These are phyloP conservation scores for Aplocera efformata DNA, from an alignment of 2,888 invertebrate species.

Conservation along the genomic window DNA sequence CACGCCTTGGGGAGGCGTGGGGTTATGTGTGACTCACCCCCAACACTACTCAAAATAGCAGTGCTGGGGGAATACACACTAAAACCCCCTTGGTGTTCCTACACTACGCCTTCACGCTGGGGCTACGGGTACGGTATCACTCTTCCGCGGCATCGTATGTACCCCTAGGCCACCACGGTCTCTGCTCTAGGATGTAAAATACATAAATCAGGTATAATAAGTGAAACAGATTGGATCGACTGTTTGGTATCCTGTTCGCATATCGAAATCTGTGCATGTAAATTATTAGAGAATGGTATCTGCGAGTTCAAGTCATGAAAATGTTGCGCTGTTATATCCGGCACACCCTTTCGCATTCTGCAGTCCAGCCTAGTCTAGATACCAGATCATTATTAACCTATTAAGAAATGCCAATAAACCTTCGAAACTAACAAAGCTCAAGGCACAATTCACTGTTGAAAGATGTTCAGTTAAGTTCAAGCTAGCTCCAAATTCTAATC, in stretches of 20 bases:
- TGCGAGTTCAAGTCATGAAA: slow-evolving; percentile 18
- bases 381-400: slow-evolving; percentile 12
- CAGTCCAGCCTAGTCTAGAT: slow-evolving; percentile 14
- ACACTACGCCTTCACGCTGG: too few species aligned
- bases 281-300: slow-evolving; percentile 14
- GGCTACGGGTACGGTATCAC: too few species aligned
- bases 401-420: slow-evolving; percentile 15
- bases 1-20: too few species aligned
- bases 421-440: slow-evolving; percentile 2
- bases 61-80: too few species aligned
- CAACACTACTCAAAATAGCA: too few species aligned
- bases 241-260: slow-evolving; percentile 6
- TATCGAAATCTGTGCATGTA: slow-evolving; percentile 15
- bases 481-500: too few species aligned
- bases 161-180: too few species aligned
- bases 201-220: slow-evolving; percentile 4
- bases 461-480: too few species aligned
- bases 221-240: slow-evolving; percentile 1
- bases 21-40: too few species aligned
- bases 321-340: slow-evolving; percentile 27
- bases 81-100: too few species aligned
- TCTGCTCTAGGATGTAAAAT: not conserved
- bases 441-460: too few species aligned
- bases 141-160: too few species aligned
- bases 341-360: slow-evolving; percentile 30